Percentiles rank a stretch among this genome's conserved stretches.
phyloP scores from a whole-genome alignment of 2,797 vertebrate genomes.

The Xerus rutilus region DNA sequence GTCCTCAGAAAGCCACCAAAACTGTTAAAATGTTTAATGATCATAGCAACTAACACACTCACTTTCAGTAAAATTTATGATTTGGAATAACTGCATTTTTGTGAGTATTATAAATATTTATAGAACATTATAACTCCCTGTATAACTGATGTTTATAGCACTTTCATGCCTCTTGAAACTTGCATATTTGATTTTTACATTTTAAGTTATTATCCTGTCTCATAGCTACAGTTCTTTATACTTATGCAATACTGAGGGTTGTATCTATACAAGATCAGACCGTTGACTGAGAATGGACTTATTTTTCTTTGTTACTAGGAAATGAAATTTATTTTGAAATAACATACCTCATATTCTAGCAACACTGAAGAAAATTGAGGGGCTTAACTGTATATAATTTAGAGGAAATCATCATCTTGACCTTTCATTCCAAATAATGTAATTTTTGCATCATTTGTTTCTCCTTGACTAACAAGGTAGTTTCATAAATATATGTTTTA shows the following conservation, averaged over 20 bases:
- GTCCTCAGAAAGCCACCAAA: slow-evolving; percentile 9
- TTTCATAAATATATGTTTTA: not conserved
- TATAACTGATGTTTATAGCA: not conserved
- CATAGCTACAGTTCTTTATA: not conserved
- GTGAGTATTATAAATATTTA: slow-evolving; percentile 31
- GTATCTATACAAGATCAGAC: not conserved
- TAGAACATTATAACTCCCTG: not conserved
- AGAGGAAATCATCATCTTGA: not conserved
- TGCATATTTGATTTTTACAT: not conserved
- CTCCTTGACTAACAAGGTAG: not conserved
- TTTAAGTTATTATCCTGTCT: slow-evolving; percentile 22
- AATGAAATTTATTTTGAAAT: slow-evolving; percentile 47
- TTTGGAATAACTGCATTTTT: not conserved
- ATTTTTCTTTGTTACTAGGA: not conserved
- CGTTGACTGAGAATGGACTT: not conserved
- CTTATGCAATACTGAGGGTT: not conserved
- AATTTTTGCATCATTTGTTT: not conserved
- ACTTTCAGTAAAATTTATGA: slow-evolving; percentile 7
- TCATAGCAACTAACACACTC: not conserved
- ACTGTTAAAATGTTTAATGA: not conserved
- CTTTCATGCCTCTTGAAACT: not conserved
- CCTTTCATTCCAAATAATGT: not conserved
- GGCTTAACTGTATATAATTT: not conserved
- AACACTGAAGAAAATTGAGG: not conserved
- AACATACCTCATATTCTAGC: not conserved